These are phyloP conservation scores for Catagonus wagneri DNA, from an alignment of 2,113 vertebrate species.

Conservation along the genomic window DNA sequence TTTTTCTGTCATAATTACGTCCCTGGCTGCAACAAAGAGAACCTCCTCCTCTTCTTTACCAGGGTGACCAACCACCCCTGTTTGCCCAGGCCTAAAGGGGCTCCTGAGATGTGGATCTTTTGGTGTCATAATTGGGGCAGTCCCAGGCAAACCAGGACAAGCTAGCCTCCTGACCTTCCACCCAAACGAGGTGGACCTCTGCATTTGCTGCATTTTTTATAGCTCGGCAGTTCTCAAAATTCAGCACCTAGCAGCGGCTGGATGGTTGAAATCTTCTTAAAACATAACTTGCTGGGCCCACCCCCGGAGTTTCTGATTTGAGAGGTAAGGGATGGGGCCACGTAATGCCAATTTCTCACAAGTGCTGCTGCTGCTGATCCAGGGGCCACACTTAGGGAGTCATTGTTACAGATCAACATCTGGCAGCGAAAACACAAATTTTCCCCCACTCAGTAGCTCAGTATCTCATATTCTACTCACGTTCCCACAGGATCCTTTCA, in stretches of 20 bases:
- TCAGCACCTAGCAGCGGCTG: slow-evolving; percentile 22
- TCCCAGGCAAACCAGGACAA: slow-evolving; percentile 6
- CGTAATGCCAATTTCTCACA: slow-evolving; percentile 16
- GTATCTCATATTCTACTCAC: background rate
- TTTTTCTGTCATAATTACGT: slow-evolving; percentile 59
- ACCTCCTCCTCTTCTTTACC: background rate
- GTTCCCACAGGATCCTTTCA: background rate
- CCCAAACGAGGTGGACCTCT: background rate
- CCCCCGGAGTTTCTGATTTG: background rate
- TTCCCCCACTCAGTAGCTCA: background rate
- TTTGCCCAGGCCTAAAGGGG: background rate
- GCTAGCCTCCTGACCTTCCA: slow-evolving; percentile 3
- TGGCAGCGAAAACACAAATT: slow-evolving; percentile 45
- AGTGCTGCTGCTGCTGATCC: background rate
- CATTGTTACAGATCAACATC: background rate
- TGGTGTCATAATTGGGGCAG: background rate
- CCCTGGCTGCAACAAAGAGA: slow-evolving; percentile 26
- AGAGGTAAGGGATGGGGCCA: background rate
- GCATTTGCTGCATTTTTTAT: slow-evolving; percentile 33
- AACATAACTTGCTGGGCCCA: background rate
- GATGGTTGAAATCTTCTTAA: slow-evolving; percentile 38
- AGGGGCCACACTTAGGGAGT: slow-evolving; percentile 1
- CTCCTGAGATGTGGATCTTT: background rate
- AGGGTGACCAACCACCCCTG: background rate
- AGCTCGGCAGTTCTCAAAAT: slow-evolving; percentile 22